Evolutionary conservation across 2,797 vertebrate species (phyloP).

Genomic region (Petrocephalus schoutedeni): DNA sequence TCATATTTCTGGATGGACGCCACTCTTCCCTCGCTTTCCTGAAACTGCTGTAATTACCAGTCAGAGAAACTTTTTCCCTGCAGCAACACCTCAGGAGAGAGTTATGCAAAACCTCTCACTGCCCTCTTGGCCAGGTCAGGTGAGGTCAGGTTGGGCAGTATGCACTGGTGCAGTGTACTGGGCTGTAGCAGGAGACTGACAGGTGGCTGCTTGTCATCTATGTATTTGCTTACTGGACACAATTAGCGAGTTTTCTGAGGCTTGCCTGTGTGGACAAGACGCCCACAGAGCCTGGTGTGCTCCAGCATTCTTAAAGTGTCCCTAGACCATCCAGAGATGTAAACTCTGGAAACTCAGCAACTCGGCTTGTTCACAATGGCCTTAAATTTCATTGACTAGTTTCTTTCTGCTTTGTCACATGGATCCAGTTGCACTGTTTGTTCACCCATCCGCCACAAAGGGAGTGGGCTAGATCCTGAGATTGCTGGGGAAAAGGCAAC

Average conservation of each 20-base stretch:
- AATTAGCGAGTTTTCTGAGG: slow-evolving; percentile 51
- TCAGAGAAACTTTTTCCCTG: background rate
- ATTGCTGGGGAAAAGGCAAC: background rate
- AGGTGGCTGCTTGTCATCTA: slow-evolving; percentile 31
- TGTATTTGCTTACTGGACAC: slow-evolving; percentile 49
- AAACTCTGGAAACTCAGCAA: no score
- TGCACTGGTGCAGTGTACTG: no score
- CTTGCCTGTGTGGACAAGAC: slow-evolving; percentile 41
- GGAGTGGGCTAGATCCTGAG: background rate
- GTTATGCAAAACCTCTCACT: background rate
- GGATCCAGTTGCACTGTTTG: background rate
- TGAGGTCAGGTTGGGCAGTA: no score
- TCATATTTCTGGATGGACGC: background rate
- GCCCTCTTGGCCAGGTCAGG: background rate
- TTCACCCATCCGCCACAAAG: background rate
- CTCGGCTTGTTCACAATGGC: background rate
- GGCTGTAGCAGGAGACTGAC: slow-evolving; percentile 14
- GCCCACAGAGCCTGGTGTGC: slow-evolving; percentile 49
- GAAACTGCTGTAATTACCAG: background rate
- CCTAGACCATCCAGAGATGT: slow-evolving; percentile 61
- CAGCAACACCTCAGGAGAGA: background rate
- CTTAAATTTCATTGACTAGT: background rate
- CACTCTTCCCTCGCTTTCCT: background rate
- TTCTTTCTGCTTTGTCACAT: background rate
- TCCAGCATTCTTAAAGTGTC: slow-evolving; percentile 40